Conservation (phyloP, 1,140 invertebrate species). For the Drosophila azteca region DNA sequence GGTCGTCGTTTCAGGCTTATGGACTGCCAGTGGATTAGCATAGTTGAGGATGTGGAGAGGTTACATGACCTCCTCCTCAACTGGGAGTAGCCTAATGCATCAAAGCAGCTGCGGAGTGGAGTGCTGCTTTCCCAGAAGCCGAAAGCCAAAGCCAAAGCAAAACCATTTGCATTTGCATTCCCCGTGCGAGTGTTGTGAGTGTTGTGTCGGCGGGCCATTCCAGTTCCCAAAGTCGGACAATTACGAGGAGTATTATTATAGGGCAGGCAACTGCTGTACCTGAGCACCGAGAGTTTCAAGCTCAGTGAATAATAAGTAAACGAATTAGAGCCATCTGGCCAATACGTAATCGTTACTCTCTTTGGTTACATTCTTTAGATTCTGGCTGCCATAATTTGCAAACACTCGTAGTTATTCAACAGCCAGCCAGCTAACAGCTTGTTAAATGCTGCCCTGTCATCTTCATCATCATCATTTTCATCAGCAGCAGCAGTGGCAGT, state of each 20-base stretch:
- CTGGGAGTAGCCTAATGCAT: slow-evolving; percentile 29
- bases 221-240: too few species aligned
- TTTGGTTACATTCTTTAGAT: neutral
- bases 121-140: too few species aligned
- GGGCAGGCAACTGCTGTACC: too few species aligned
- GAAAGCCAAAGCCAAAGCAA: neutral
- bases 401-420: slow-evolving; percentile 55
- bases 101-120: slow-evolving; percentile 39
- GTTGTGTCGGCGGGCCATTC: too few species aligned
- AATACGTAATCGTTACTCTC: too few species aligned
- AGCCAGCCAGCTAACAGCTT: slow-evolving; percentile 42
- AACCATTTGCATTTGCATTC: neutral
- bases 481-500: slow-evolving; percentile 4
- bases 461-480: slow-evolving; percentile 42
- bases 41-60: slow-evolving; percentile 48
- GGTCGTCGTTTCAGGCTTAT: slow-evolving; percentile 32
- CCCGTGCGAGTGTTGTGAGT: too few species aligned
- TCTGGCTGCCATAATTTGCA: slow-evolving; percentile 46
- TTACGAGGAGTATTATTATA: too few species aligned
- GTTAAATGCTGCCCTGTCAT: slow-evolving; percentile 66
- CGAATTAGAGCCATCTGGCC: too few species aligned
- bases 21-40: slow-evolving; percentile 73
- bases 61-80: slow-evolving; percentile 38
- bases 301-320: too few species aligned
- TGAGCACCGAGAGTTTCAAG: too few species aligned